Conservation (phyloP, 2,888 invertebrate species). For the Hanleya hanleyi region DNA sequence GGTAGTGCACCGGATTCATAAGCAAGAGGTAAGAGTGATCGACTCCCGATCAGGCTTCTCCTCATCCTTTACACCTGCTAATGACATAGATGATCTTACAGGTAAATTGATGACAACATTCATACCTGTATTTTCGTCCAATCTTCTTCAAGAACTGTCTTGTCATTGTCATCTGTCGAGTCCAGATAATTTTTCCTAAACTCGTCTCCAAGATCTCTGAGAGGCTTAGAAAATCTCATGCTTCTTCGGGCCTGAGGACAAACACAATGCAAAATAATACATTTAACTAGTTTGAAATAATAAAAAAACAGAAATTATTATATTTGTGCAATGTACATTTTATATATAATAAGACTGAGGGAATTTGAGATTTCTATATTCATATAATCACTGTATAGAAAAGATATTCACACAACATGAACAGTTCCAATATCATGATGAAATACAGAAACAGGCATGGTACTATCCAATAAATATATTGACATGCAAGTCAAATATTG, state of each 20-base stretch:
- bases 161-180: conserved; percentile 79
- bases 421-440: too few relatives aligned
- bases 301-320: background rate
- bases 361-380: background rate
- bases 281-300: background rate
- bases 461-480: background rate
- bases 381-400: too few relatives aligned
- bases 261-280: background rate
- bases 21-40: too few relatives aligned
- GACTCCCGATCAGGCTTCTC: too few relatives aligned
- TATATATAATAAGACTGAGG: background rate
- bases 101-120: too few relatives aligned
- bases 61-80: too few relatives aligned
- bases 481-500: background rate
- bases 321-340: too few relatives aligned
- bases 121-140: conserved; percentile 77
- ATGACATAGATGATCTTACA: too few relatives aligned
- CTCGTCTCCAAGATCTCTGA: conserved; percentile 81
- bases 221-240: conserved; percentile 87
- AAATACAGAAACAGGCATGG: too few relatives aligned
- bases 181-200: conserved; percentile 80
- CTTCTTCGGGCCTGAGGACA: conserved; percentile 79
- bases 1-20: too few relatives aligned
- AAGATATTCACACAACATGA: too few relatives aligned
- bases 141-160: conserved; percentile 77